phyloP scores from a whole-genome alignment of 2,888 invertebrate genomes.

The Cheilosia vulpina region DNA sequence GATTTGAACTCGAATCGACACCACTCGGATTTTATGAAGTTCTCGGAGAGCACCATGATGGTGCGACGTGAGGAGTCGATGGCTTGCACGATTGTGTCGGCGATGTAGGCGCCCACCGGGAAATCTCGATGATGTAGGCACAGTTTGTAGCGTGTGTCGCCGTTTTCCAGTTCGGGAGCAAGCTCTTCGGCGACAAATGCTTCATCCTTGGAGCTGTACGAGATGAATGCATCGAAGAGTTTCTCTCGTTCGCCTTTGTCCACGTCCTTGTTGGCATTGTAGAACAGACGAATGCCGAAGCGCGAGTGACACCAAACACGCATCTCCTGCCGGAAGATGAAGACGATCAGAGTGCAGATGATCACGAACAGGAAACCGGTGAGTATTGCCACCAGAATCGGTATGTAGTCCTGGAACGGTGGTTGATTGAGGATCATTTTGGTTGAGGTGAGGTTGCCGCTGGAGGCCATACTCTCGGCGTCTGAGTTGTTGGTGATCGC shows the following conservation, averaged over 20 bases:
- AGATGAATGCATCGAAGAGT: slow-evolving; percentile 97
- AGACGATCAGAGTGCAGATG: slow-evolving; percentile 89
- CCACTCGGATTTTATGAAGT: slow-evolving; percentile 98
- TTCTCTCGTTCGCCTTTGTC: slow-evolving; percentile 93
- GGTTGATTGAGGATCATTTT: slow-evolving; percentile 83
- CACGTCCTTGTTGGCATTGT: slow-evolving; percentile 88
- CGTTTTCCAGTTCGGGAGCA: slow-evolving; percentile 93
- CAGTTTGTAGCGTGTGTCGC: slow-evolving; percentile 91
- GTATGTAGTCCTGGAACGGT: slow-evolving; percentile 91
- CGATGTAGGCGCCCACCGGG: slow-evolving; percentile 93
- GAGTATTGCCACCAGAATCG: slow-evolving; percentile 90
- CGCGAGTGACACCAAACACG: slow-evolving; percentile 94
- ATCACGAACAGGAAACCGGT: slow-evolving; percentile 90
- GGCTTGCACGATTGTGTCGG: slow-evolving; percentile 96
- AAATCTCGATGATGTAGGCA: slow-evolving; percentile 96
- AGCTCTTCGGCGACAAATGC: slow-evolving; percentile 94
- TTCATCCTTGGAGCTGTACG: slow-evolving; percentile 97
- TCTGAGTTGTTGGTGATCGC: slow-evolving; percentile 55
- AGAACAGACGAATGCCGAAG: slow-evolving; percentile 92
- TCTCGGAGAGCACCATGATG: slow-evolving; percentile 95
- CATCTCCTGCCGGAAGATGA: slow-evolving; percentile 92
- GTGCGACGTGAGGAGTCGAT: slow-evolving; percentile 95
- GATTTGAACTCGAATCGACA: slow-evolving; percentile 97
- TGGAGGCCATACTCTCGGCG: slow-evolving; percentile 78
- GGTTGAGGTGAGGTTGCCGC: slow-evolving; percentile 88